Evolutionary conservation across 2,888 invertebrate genomes (phyloP).

Genomic region (Athrips mouffetella): DNA sequence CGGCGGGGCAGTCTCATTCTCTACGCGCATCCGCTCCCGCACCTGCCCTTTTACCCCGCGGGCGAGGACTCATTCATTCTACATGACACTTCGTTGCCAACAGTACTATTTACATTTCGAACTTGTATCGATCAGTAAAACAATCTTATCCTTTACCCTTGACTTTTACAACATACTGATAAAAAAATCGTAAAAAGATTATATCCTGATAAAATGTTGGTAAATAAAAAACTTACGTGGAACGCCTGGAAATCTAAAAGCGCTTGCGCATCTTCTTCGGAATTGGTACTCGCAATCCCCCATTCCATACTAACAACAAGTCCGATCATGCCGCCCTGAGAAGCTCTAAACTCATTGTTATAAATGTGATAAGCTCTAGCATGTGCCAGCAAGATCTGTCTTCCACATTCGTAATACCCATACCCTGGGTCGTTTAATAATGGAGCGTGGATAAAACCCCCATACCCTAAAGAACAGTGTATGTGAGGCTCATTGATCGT

Average conservation of each 20-base stretch:
- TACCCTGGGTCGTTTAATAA: conserved; percentile 47
- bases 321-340: conserved; percentile 57
- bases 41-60: too few relatives aligned
- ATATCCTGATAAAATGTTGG: background rate
- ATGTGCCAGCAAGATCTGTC: conserved; percentile 73
- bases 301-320: conserved; percentile 51
- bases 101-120: too few relatives aligned
- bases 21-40: too few relatives aligned
- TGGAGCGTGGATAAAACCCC: conserved; percentile 36
- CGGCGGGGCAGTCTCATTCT: too few relatives aligned
- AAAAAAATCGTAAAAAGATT: background rate
- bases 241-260: conserved; percentile 23
- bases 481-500: conserved; percentile 74
- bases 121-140: too few relatives aligned
- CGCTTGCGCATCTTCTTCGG: conserved; percentile 22
- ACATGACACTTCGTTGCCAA: too few relatives aligned
- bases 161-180: too few relatives aligned
- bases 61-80: too few relatives aligned
- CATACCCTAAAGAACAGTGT: conserved; percentile 56
- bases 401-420: conserved; percentile 64
- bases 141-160: too few relatives aligned
- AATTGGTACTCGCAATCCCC: conserved; percentile 25
- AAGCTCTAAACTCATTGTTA: conserved; percentile 38
- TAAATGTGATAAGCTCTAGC: conserved; percentile 55
- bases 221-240: conserved; percentile 33